These are phyloP conservation scores for Saguinus imperator DNA, from an alignment of 2,113 vertebrate species.

Conservation along the genomic window DNA sequence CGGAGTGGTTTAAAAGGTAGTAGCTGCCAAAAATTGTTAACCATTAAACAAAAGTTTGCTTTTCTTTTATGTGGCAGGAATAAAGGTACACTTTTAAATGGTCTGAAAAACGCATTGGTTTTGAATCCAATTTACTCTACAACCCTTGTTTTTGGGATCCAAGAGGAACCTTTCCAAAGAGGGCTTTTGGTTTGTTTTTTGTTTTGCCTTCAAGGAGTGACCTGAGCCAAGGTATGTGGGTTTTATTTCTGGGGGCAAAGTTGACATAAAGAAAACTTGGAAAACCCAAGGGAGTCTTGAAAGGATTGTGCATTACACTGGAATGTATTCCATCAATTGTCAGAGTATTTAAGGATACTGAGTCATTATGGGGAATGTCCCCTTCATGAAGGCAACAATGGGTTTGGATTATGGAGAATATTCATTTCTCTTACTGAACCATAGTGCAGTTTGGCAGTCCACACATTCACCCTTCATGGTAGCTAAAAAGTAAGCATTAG, in stretches of 20 bases:
- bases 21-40: conserved; percentile 73
- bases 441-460: not conserved
- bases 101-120: conserved; percentile 59
- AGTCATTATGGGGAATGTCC: not conserved
- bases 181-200: not conserved
- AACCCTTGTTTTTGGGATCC: conserved; percentile 10
- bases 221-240: not conserved
- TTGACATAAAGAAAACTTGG: conserved; percentile 50
- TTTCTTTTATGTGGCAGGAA: conserved; percentile 72
- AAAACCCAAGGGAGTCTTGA: not conserved
- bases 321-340: not conserved
- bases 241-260: conserved; percentile 37
- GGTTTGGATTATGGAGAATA: not conserved
- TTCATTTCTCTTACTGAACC: not conserved
- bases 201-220: conserved; percentile 39
- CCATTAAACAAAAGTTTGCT: conserved; percentile 77
- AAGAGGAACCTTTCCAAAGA: not conserved
- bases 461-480: not conserved
- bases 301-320: not conserved
- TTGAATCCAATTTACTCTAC: conserved; percentile 4
- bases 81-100: conserved; percentile 65
- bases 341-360: conserved; percentile 16
- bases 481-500: conserved; percentile 16
- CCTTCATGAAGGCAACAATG: not conserved
- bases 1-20: conserved; percentile 65